A percentile compares a stretch with the other conserved stretches of the same genome.
Evolutionary conservation across 2,797 vertebrate genomes (phyloP).

Genomic region (Peromyscus aztecus): DNA sequence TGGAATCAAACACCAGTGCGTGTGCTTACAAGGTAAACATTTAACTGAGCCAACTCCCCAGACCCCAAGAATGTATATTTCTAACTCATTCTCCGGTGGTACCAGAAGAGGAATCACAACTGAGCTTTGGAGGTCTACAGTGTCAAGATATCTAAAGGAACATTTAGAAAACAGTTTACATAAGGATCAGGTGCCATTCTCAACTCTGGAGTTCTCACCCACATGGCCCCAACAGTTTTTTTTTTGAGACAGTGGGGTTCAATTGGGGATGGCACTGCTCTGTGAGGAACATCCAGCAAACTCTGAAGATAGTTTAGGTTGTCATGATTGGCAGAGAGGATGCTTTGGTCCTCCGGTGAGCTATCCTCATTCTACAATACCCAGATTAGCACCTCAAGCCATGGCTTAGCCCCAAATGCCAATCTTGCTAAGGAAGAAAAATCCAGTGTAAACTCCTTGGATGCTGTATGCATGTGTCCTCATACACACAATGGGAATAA

Average conservation of each 20-base stretch:
- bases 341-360: not conserved
- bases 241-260: not conserved
- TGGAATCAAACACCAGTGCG: not conserved
- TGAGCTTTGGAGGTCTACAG: not conserved
- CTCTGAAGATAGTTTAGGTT: not conserved
- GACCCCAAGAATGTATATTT: not conserved
- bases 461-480: not conserved
- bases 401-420: not conserved
- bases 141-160: not conserved
- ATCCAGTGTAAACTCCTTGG: not conserved
- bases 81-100: not conserved
- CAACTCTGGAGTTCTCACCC: not conserved
- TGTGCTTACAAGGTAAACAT: not conserved
- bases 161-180: not conserved
- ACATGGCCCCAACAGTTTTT: not conserved
- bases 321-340: not conserved
- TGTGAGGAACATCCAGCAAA: not conserved
- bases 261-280: no score
- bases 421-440: not conserved
- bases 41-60: not conserved
- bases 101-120: not conserved
- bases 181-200: no score
- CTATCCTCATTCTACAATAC: not conserved
- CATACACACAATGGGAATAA: not conserved
- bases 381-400: fast-evolving